A percentile compares a stretch with the other conserved stretches of the same genome.
Conservation (phyloP, 2,888 invertebrate genomes). For the Sesia apiformis region DNA sequence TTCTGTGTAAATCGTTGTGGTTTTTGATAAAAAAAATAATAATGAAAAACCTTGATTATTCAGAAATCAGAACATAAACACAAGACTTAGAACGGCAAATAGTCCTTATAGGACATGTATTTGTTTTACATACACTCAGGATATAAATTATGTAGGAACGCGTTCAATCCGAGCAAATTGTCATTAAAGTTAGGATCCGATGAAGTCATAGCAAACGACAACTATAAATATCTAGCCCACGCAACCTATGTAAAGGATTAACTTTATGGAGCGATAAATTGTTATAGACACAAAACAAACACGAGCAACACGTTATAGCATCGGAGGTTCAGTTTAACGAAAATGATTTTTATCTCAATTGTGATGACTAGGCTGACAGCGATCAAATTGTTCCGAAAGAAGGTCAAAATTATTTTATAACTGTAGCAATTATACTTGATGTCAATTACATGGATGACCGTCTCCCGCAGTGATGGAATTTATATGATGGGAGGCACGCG, state of each 20-base stretch:
- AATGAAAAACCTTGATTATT: slow-evolving; percentile 8
- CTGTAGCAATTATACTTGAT: neutral
- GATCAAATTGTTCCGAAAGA: no score
- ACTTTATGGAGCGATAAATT: slow-evolving; percentile 16
- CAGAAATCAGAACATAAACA: neutral
- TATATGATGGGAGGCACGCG: slow-evolving; percentile 25
- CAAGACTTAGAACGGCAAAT: neutral
- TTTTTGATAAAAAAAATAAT: slow-evolving; percentile 2
- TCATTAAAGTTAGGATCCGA: slow-evolving; percentile 35
- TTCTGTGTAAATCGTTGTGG: slow-evolving; percentile 17
- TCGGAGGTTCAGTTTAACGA: no score
- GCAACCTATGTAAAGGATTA: slow-evolving; percentile 35
- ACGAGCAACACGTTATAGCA: neutral
- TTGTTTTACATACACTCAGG: slow-evolving; percentile 6
- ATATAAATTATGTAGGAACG: neutral
- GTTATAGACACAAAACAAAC: neutral
- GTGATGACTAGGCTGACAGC: no score
- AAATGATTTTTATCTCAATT: no score
- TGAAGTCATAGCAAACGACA: slow-evolving; percentile 61
- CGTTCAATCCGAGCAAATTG: slow-evolving; percentile 20
- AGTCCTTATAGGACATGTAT: neutral
- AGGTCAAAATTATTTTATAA: neutral
- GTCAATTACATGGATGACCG: neutral
- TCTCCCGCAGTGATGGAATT: slow-evolving; percentile 16
- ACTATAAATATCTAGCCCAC: slow-evolving; percentile 57